These are phyloP conservation scores for Drosophila lini DNA, from an alignment of 1,140 invertebrate species.

Conservation along the genomic window DNA sequence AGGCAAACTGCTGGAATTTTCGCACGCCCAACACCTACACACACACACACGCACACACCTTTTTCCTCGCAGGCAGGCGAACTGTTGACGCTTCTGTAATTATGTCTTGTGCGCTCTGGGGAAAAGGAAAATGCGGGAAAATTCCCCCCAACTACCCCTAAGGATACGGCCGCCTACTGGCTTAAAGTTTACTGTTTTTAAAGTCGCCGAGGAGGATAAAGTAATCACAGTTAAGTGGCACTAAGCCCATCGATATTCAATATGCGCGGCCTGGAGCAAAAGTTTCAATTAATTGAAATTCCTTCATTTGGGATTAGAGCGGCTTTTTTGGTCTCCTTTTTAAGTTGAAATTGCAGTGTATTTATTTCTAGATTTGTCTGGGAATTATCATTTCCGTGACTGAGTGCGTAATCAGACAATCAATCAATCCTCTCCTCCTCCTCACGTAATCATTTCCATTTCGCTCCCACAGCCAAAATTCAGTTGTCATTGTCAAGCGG, in stretches of 20 bases:
- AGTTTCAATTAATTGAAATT: slow-evolving; percentile 16
- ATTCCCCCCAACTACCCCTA: neutral
- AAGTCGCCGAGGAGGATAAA: neutral
- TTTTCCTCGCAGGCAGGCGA: slow-evolving; percentile 21
- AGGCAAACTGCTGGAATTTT: slow-evolving; percentile 72
- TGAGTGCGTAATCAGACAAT: slow-evolving; percentile 32
- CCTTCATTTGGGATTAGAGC: neutral
- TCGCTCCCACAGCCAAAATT: slow-evolving; percentile 31
- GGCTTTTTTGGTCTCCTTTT: neutral
- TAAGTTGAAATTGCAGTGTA: neutral
- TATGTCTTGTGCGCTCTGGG: slow-evolving; percentile 50
- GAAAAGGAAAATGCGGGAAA: slow-evolving; percentile 1
- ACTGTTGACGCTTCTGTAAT: slow-evolving; percentile 65
- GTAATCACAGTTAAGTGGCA: slow-evolving; percentile 21
- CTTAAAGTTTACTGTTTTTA: slow-evolving; percentile 42
- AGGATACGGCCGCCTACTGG: neutral
- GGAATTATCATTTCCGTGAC: slow-evolving; percentile 13
- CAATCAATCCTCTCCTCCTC: neutral
- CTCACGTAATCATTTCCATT: slow-evolving; percentile 34
- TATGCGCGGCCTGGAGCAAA: neutral
- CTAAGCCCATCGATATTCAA: slow-evolving; percentile 30
- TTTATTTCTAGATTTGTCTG: neutral
- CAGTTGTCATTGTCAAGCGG: slow-evolving; percentile 43
- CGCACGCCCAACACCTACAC: slow-evolving; percentile 52
- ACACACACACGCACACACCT: neutral